phyloP scores from a whole-genome alignment of 2,113 vertebrate species.

The Serilophus lunatus region DNA sequence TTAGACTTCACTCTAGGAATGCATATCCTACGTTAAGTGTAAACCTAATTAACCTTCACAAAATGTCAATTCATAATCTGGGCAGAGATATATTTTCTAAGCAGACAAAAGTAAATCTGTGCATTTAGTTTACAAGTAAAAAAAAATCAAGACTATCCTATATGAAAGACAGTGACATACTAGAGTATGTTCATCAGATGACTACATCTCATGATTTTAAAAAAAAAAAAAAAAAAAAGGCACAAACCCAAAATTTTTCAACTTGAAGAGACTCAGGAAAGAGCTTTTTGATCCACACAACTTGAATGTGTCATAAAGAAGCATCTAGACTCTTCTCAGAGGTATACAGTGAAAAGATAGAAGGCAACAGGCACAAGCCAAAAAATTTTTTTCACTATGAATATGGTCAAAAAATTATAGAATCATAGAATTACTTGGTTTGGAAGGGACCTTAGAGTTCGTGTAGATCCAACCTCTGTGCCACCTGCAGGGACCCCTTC shows the following conservation, averaged over 20 bases:
- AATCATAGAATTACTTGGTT: neutral
- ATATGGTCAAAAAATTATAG: neutral
- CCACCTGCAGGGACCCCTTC: neutral
- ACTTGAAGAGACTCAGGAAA: neutral
- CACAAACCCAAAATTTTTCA: neutral
- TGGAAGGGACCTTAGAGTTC: neutral
- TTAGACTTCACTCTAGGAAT: neutral
- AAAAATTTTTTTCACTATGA: neutral
- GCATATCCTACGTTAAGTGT: neutral
- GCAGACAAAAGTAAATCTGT: neutral
- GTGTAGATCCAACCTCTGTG: neutral
- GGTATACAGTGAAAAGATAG: neutral
- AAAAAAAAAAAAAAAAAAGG: neutral
- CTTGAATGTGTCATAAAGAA: neutral
- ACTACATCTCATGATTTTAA: neutral
- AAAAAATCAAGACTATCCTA: neutral
- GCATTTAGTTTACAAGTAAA: no score
- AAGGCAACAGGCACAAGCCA: fast-evolving
- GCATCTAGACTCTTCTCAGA: neutral
- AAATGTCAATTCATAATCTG: neutral
- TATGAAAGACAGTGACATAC: neutral
- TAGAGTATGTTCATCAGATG: neutral
- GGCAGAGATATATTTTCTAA: neutral
- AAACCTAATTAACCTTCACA: neutral
- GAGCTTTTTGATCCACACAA: neutral